Evolutionary conservation across 2,113 vertebrate species (phyloP), one percentile per base, ranked within the genome.

Genomic region (Microtus richardsoni): DNA sequence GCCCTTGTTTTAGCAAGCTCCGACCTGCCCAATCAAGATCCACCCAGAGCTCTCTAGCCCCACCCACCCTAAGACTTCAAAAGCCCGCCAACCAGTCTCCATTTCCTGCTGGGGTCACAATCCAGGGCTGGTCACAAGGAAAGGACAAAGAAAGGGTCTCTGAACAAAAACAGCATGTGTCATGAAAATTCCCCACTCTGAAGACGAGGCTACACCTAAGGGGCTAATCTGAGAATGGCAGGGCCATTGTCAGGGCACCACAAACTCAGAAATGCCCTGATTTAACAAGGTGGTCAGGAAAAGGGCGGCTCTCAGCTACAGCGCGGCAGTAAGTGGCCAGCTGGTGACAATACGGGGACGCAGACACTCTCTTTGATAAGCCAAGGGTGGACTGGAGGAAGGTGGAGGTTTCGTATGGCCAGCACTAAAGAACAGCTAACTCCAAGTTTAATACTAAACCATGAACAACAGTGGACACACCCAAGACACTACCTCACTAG

Each of bases 1-100:
- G 60, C 41, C 64, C 96, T 91, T 79, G 84, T n/a, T 85, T 28
- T 26, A 60, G 73, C 85, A 97, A 95, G 95, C 70, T 96, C 80
- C 54, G 74, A 88, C 83, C 89, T 92, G 94, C 80, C 49, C 9
- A 5, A 39, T 24, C 44, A 64, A 90, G 66, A 85, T 83, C 66
- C 28, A 30, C 86, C 77, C 74, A 12, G 88, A 36, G 24, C 44
- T 84, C 74, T 95, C 41, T 41, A 64, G 82, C 73, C 71, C 62
- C 68, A 78, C 80, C 39, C n/a, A 49, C 77, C 33, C 41, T 7
- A 17, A 71, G 78, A 79, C 68, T 89, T 91, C 87, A 80, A 78
- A 88, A 58, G 58, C 71, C 83, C 54, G 91, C 75, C 41, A 41
- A 26, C 9, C 47, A 82, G 62, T 82, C 91, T 92, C 77, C 71